These are phyloP conservation scores for Lamellibrachia satsuma DNA, from an alignment of 2,888 invertebrate species.

Conservation along the genomic window DNA sequence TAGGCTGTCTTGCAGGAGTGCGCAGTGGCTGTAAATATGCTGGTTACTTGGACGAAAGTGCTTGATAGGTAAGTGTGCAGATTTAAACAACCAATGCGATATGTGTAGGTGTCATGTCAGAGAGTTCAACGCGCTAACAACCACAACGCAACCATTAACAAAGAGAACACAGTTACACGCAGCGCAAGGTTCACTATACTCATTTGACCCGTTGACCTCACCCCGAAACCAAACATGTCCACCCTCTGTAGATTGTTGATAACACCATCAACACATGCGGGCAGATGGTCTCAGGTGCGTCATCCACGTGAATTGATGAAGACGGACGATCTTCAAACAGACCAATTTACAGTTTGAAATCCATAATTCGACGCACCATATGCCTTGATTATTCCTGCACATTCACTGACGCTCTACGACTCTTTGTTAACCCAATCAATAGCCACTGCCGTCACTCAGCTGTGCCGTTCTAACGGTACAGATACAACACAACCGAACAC, in stretches of 20 bases:
- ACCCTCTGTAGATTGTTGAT: not conserved
- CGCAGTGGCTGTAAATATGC: too few relatives aligned
- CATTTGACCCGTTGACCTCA: too few relatives aligned
- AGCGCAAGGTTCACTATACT: too few relatives aligned
- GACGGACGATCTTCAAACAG: not conserved
- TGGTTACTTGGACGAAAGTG: too few relatives aligned
- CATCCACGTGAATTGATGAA: not conserved
- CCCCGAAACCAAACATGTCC: too few relatives aligned
- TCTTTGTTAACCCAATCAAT: not conserved
- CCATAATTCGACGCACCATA: not conserved
- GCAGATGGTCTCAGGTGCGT: constrained; percentile 17
- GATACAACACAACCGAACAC: not conserved
- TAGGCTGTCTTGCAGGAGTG: too few relatives aligned
- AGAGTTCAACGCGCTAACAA: too few relatives aligned
- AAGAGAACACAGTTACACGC: too few relatives aligned
- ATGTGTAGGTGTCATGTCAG: too few relatives aligned
- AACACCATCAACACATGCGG: not conserved
- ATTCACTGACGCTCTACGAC: not conserved
- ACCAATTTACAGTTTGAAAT: not conserved
- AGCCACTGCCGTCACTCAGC: not conserved
- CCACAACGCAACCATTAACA: too few relatives aligned
- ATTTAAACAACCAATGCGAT: too few relatives aligned
- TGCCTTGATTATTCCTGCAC: not conserved
- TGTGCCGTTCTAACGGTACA: not conserved
- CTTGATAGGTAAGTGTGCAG: too few relatives aligned